These are phyloP conservation scores for Callyntrura sp. DNA, from an alignment of 2,888 invertebrate species.

Conservation along the genomic window DNA sequence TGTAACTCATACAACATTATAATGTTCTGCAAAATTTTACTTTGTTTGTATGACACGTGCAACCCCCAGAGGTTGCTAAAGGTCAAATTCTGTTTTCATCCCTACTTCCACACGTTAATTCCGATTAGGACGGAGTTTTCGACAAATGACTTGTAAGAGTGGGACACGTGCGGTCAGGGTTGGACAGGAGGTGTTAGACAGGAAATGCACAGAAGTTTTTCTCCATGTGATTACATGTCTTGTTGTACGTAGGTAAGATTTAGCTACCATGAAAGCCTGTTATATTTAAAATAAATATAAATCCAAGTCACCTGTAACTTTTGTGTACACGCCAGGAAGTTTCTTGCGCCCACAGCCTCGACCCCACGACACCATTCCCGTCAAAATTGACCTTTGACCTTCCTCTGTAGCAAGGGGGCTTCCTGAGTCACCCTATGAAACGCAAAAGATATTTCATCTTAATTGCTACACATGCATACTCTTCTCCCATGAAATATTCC, in stretches of 20 bases:
- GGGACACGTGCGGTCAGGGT: no score
- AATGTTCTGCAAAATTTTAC: no score
- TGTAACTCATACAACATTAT: no score
- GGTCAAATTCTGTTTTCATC: no score
- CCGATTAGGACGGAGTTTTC: no score
- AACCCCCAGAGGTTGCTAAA: no score
- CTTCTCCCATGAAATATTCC: slow-evolving; percentile 2
- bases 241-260: neutral
- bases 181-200: no score
- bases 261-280: neutral
- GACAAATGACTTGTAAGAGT: no score
- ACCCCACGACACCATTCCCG: slow-evolving; percentile 80
- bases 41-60: no score
- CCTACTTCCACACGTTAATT: no score
- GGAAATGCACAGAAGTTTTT: no score
- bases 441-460: slow-evolving; percentile 37
- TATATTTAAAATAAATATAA: neutral
- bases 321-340: slow-evolving; percentile 82
- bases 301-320: slow-evolving; percentile 73
- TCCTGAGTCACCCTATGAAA: slow-evolving; percentile 85
- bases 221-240: no score
- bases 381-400: slow-evolving; percentile 85
- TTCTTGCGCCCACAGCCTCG: slow-evolving; percentile 81
- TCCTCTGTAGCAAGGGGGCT: slow-evolving; percentile 85
- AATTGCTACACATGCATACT: slow-evolving; percentile 50